A percentile compares a stretch with the other conserved stretches of the same genome.
phyloP scores from a whole-genome alignment of 2,113 vertebrate species.

The Ciconia stormi region DNA sequence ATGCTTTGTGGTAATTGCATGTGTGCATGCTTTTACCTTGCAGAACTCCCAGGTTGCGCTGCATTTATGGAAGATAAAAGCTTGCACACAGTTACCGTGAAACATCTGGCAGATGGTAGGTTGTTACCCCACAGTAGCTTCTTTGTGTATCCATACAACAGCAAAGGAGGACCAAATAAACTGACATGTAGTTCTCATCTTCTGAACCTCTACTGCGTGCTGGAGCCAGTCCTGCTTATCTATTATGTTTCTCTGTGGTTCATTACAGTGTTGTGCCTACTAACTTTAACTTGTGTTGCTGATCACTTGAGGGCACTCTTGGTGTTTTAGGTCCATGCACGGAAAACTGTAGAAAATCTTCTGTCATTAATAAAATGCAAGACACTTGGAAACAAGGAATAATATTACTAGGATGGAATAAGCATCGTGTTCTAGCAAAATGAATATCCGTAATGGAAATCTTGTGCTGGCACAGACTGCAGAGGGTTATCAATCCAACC shows the following conservation, averaged over 20 bases:
- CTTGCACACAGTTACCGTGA: not conserved
- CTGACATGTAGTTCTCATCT: not conserved
- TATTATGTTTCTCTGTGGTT: not conserved
- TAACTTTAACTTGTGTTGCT: not conserved
- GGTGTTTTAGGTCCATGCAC: not conserved
- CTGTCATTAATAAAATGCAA: not conserved
- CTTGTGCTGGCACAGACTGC: not conserved
- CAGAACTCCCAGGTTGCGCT: not conserved
- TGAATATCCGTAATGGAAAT: not conserved
- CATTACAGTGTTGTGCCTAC: not conserved
- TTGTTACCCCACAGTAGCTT: not conserved
- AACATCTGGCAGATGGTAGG: not conserved
- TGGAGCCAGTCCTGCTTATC: not conserved
- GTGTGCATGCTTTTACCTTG: not conserved
- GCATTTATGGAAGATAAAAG: not conserved
- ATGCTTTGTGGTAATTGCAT: not conserved
- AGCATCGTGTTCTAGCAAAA: not conserved
- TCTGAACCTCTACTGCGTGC: not conserved
- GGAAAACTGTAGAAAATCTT: not conserved
- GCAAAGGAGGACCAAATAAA: not conserved
- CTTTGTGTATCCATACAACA: not conserved
- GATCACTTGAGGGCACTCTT: conserved; percentile 59
- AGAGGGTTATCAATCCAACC: not conserved
- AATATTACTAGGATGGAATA: not conserved
- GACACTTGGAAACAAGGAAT: not conserved